phyloP scores from a whole-genome alignment of 2,888 invertebrate genomes.

The Exocentrus adspersus region DNA sequence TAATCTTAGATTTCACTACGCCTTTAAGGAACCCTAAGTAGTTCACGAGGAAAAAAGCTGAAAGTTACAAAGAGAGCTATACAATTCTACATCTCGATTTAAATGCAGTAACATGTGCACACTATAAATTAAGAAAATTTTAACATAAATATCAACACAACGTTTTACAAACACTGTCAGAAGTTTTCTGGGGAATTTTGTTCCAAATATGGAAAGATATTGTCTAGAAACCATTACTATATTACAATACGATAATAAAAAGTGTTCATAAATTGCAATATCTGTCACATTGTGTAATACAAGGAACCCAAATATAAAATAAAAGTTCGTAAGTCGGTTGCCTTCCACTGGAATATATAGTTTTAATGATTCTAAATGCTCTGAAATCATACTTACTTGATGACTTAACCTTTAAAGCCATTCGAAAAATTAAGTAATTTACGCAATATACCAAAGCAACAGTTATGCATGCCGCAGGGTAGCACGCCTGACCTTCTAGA shows the following conservation, averaged over 20 bases:
- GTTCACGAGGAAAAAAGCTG: constrained; percentile 40
- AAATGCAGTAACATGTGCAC: constrained; percentile 40
- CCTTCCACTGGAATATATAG: constrained; percentile 29
- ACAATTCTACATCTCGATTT: constrained; percentile 34
- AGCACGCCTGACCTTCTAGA: too few relatives aligned
- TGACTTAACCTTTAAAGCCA: constrained; percentile 2
- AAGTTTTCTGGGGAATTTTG: constrained; percentile 13
- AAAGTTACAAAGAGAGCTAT: constrained; percentile 32
- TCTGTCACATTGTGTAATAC: constrained; percentile 26
- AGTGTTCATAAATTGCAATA: constrained; percentile 37
- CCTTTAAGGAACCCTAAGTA: constrained; percentile 33
- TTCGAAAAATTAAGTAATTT: not conserved
- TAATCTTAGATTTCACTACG: constrained; percentile 26
- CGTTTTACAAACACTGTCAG: constrained; percentile 32
- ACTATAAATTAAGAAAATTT: constrained; percentile 37
- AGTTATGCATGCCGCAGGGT: not conserved
- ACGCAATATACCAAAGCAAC: not conserved
- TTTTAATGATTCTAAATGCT: not conserved
- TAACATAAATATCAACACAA: constrained; percentile 33
- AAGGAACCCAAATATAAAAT: constrained; percentile 33
- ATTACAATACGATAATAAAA: constrained; percentile 34
- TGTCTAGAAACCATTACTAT: constrained; percentile 27
- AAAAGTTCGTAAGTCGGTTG: constrained; percentile 39
- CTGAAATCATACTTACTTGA: not conserved
- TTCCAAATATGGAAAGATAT: constrained; percentile 4